Base-by-base conservation (phyloP, 2,113 vertebrate species). In the Limnothrissa miodon region DNA sequence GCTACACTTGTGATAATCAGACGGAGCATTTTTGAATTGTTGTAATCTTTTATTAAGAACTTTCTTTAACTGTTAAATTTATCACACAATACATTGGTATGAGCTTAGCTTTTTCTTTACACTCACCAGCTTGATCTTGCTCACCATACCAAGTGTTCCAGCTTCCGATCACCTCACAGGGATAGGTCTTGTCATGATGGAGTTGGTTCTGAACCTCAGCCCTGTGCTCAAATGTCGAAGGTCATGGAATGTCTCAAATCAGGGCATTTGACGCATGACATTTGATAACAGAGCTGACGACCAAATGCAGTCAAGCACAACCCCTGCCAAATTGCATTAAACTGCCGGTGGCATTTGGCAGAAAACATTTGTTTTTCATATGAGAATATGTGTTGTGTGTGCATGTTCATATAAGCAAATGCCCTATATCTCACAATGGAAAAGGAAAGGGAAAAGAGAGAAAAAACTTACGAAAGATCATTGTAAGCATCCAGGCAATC, bases 131-230 rank as follows among this genome's bases (percentile, higher is more conserved):
- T 90, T 99, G 98, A 92, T 99, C 97, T 90, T 99, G 98, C 39
- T 99, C 97, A 39, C 98, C 98, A 0, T 98, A 99, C 97, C 97
- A 99, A 0, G 97, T 99, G 81, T 98, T 99, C 98, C 98, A 99
- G 93, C 97, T 99, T 39, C 98, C 98, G 36, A 98, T 95, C 13
- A 98, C 92, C 23, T 98, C 96, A 80, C 98, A 98, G 0, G 97
- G 97, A 79, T 97, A 98, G 84, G 97, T 95, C 0, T 92, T 82
- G 25, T 97, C 97, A 0, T 83, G 88, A 84, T 99, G 97, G 42
- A 99, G 96, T 82, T 94, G 94, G 80, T 93, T 96, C 56, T 99
- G 95, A 46, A 97, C 96, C 83, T 97, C 94, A 19, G 95, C 96
- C 83, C 98, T 99, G 81, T 0, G 45, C 1, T 66, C 6, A 78